Percentiles rank a stretch among this genome's conserved stretches.
phyloP scores from a whole-genome alignment of 2,797 vertebrate genomes.

The Sebastes umbrosus region DNA sequence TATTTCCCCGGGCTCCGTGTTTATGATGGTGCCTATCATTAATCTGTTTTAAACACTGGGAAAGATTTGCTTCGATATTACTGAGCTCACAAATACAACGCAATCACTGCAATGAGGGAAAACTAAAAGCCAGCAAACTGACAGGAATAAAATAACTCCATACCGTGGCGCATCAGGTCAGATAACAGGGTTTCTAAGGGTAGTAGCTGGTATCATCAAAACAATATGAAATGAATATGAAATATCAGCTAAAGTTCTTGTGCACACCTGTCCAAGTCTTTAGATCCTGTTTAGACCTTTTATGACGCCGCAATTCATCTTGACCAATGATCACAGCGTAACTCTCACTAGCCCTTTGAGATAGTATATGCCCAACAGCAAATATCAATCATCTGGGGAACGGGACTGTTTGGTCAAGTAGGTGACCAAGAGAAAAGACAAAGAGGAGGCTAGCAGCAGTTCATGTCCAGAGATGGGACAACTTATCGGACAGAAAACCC shows the following conservation, averaged over 20 bases:
- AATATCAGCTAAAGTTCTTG: not conserved
- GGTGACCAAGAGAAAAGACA: not conserved
- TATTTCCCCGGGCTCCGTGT: not conserved
- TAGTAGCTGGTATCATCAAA: not conserved
- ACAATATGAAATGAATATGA: not conserved
- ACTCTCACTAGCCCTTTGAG: not conserved
- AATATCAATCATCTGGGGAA: not conserved
- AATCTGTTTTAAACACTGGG: not conserved
- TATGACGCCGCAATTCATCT: not conserved
- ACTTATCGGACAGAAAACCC: not conserved
- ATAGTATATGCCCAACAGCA: not conserved
- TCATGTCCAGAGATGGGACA: not conserved
- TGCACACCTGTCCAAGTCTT: not conserved
- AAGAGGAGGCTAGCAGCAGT: not conserved
- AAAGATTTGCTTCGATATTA: not conserved
- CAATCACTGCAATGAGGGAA: not conserved
- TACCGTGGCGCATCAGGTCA: not conserved
- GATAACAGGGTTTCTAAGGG: not conserved
- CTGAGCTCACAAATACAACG: not conserved
- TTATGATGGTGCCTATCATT: not conserved
- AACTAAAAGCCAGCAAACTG: not conserved
- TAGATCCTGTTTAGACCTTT: not conserved
- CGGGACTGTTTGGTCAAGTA: not conserved
- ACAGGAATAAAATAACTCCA: not conserved
- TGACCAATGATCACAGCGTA: not conserved